These are phyloP conservation scores for Eurosta solidaginis DNA, from an alignment of 1,140 invertebrate species.

Conservation along the genomic window DNA sequence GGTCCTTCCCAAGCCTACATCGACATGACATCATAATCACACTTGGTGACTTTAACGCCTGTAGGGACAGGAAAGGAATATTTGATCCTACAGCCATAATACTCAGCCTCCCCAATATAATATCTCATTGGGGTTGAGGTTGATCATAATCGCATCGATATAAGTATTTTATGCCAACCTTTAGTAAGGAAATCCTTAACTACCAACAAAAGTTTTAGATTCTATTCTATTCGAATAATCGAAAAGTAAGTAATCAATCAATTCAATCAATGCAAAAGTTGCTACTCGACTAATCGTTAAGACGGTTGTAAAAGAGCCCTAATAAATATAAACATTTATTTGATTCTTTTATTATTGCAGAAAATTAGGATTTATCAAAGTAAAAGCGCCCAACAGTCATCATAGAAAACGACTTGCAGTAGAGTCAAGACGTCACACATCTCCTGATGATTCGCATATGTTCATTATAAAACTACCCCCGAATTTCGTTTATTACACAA, in stretches of 20 bases:
- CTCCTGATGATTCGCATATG: conserved; percentile 76
- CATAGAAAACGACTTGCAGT: conserved; percentile 74
- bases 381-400: conserved; percentile 66
- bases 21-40: too few relatives aligned
- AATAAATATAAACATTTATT: not conserved
- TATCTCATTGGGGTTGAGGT: too few relatives aligned
- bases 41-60: too few relatives aligned
- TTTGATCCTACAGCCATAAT: too few relatives aligned
- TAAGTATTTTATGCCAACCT: not conserved
- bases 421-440: conserved; percentile 69
- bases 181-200: not conserved
- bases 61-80: too few relatives aligned
- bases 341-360: conserved; percentile 33
- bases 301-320: not conserved
- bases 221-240: not conserved
- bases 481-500: conserved; percentile 76
- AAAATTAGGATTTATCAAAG: conserved; percentile 65
- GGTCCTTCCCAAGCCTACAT: too few relatives aligned
- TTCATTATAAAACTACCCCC: conserved; percentile 81
- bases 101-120: too few relatives aligned
- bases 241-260: not conserved
- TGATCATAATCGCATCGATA: too few relatives aligned
- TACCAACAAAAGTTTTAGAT: not conserved
- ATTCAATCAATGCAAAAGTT: not conserved
- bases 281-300: not conserved